A percentile compares a stretch with the other conserved stretches of the same genome.
phyloP scores from a whole-genome alignment of 2,888 invertebrate species.

The Hyppa rectilinea region DNA sequence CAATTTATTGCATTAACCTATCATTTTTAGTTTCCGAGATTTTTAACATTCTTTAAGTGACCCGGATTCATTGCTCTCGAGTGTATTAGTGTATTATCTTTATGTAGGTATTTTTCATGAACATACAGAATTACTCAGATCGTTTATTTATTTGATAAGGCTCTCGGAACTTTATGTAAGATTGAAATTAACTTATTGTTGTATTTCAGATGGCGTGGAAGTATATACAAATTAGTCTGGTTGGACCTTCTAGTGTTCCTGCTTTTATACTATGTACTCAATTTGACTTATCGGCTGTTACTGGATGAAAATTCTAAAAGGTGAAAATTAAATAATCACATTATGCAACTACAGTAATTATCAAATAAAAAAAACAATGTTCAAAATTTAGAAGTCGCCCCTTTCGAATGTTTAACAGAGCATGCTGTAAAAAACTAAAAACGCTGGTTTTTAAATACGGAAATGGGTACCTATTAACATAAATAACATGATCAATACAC shows the following conservation, averaged over 20 bases:
- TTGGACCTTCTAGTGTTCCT: slow-evolving; percentile 96
- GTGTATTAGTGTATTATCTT: too few species aligned
- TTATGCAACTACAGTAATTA: not conserved
- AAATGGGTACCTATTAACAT: not conserved
- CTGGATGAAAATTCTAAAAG: slow-evolving; percentile 92
- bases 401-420: slow-evolving; percentile 29
- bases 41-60: too few species aligned
- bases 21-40: too few species aligned
- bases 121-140: slow-evolving; percentile 6
- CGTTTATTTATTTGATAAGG: not conserved
- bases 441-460: not conserved
- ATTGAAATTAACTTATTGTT: slow-evolving; percentile 22
- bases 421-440: slow-evolving; percentile 17
- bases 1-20: too few species aligned
- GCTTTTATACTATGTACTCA: slow-evolving; percentile 94
- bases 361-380: not conserved
- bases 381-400: not conserved
- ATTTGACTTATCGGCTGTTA: slow-evolving; percentile 93
- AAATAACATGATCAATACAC: not conserved
- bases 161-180: not conserved
- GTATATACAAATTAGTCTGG: slow-evolving; percentile 98
- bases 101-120: too few species aligned
- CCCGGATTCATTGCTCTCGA: too few species aligned
- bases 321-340: slow-evolving; percentile 85
- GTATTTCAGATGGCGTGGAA: slow-evolving; percentile 96